Evolutionary conservation across 35 echinoderm and acorn worm species (phyloP), one percentile per base, ranked within the genome.

Genomic region (Holothuria glaberrima): DNA sequence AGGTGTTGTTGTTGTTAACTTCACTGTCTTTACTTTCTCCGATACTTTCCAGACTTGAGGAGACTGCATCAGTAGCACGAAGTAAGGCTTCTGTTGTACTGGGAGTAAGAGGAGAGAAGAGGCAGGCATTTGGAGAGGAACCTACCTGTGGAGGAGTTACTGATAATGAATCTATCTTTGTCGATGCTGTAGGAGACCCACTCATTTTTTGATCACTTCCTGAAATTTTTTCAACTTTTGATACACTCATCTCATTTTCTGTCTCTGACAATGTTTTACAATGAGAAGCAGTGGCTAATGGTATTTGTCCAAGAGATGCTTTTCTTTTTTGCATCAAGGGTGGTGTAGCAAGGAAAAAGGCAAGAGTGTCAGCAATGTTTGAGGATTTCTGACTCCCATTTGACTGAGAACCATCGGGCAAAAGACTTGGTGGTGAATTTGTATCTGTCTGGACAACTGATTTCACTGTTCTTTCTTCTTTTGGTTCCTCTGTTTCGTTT

Each of bases 321-420:
- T 73, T 86, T 4, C 45, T 85, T 34, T 68, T 31, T 48, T 67
- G 31, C 20, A 52, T 30, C 50, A 58, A 38, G 26, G 83, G 82
- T 16, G 91, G 91, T 16, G 91, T 87, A 34, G 67, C 91, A 41
- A 92, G 58, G 22, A 92, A 59, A 21, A 92, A 92, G 58, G 91
- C 91, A 27, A 92, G 70, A 2, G 82, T 92, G 57, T 92, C 91
- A 54, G 46, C 83, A 64, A 92, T 92, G 48, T 92, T 92, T n/a
- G 69, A 86, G 46, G 38, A 13, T 9, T 87, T 87, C 9, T 36
- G 21, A 86, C 18, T 86, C 36, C 63, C 83, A 66, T 38, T 86
- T 30, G 59, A 61, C 22, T 28, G 83, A 66, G 71, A 34, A 1
- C 12, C 33, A 78, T 27, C 41, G 31, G 36, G 60, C 62, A 41